phyloP scores from a whole-genome alignment of 2,113 vertebrate genomes.

The Numida meleagris region DNA sequence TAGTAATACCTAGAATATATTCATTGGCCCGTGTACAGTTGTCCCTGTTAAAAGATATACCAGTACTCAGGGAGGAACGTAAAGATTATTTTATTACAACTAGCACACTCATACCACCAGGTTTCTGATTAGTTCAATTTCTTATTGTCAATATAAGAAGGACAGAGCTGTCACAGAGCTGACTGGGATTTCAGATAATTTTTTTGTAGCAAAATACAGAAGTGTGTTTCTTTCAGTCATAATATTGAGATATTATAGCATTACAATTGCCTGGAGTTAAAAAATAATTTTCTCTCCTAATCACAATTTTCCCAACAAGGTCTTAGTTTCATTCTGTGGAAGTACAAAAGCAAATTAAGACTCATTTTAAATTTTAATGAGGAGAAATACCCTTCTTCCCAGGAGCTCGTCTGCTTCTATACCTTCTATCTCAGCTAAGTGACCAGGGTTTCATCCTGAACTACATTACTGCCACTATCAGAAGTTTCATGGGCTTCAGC shows the following conservation, averaged over 20 bases:
- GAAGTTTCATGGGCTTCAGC: not conserved
- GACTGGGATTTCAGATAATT: not conserved
- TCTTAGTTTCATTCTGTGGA: conserved; percentile 19
- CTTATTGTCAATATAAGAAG: not conserved
- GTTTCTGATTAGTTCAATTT: not conserved
- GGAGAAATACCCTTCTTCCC: conserved; percentile 12
- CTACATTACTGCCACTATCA: not conserved
- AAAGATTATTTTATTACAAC: not conserved
- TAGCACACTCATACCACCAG: not conserved
- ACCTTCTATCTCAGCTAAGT: not conserved
- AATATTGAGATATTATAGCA: not conserved
- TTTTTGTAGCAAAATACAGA: not conserved
- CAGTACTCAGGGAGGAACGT: not conserved
- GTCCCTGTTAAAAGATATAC: not conserved
- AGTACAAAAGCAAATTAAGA: conserved; percentile 18
- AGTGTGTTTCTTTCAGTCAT: not conserved
- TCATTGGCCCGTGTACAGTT: not conserved
- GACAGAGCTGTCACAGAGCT: not conserved
- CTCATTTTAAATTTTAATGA: conserved; percentile 34
- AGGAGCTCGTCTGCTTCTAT: not conserved
- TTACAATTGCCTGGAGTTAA: not conserved
- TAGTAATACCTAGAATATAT: not conserved
- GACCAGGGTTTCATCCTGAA: not conserved
- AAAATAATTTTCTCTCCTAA: conserved; percentile 30
- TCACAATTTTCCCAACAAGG: conserved; percentile 26